Evolutionary conservation across 2,797 vertebrate species (phyloP).

Genomic region (Huso huso): DNA sequence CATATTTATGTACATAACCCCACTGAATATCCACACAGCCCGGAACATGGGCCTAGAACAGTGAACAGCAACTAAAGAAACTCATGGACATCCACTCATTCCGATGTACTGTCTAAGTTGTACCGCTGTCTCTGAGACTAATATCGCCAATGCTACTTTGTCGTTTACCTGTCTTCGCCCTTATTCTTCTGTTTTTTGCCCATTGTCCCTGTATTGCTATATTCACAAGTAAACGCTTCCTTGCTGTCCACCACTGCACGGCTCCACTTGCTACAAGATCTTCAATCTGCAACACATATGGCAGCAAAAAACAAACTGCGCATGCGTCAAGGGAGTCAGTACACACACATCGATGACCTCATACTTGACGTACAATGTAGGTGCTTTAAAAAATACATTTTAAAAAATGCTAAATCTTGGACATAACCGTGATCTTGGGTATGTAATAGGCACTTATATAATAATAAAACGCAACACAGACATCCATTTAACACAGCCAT

Average conservation of each 20-base stretch:
- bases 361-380: background rate
- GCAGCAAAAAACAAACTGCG: conserved; percentile 8
- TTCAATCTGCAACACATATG: conserved; percentile 22
- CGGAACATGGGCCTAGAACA: conserved; percentile 9
- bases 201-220: conserved; percentile 36
- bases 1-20: background rate
- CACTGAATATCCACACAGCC: background rate
- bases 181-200: conserved; percentile 72
- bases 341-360: conserved; percentile 12
- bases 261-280: background rate
- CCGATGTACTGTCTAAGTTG: too few species aligned
- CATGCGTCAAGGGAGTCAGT: conserved; percentile 11
- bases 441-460: too few species aligned
- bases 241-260: conserved; percentile 21
- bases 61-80: conserved; percentile 2
- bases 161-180: conserved; percentile 57
- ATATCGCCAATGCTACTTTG: background rate
- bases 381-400: too few species aligned
- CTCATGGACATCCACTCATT: background rate
- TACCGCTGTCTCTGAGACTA: too few species aligned
- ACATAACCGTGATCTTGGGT: too few species aligned
- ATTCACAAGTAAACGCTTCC: conserved; percentile 1
- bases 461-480: too few species aligned
- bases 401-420: too few species aligned
- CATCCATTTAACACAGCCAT: too few species aligned